These are phyloP conservation scores for Orchestes rusci DNA, from an alignment of 2,888 invertebrate genomes.

Conservation along the genomic window DNA sequence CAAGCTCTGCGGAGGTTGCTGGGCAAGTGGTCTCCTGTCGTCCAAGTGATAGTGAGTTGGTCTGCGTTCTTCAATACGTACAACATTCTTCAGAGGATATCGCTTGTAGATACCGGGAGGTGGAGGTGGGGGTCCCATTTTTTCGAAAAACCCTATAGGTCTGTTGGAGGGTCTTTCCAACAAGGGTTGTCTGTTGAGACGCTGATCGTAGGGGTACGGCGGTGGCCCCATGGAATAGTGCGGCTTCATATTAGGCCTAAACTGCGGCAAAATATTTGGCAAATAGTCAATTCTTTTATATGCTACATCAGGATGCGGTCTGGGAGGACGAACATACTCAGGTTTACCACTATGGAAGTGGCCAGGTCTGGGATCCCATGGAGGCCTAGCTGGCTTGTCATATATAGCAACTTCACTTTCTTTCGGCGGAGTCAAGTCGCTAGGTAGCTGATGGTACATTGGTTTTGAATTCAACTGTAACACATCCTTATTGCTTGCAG, in stretches of 20 bases:
- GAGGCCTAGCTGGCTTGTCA: slow-evolving; percentile 40
- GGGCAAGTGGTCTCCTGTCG: slow-evolving; percentile 16
- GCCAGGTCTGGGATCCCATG: slow-evolving; percentile 46
- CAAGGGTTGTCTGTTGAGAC: slow-evolving; percentile 40
- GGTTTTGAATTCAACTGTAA: slow-evolving; percentile 41
- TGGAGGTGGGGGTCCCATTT: slow-evolving; percentile 40
- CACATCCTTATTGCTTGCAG: slow-evolving; percentile 35
- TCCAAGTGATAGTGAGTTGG: slow-evolving; percentile 9
- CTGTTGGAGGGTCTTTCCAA: slow-evolving; percentile 43
- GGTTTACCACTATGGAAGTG: slow-evolving; percentile 43
- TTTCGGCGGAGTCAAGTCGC: slow-evolving; percentile 46
- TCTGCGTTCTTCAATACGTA: slow-evolving; percentile 11
- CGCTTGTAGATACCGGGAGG: slow-evolving; percentile 30
- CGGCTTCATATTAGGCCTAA: slow-evolving; percentile 59
- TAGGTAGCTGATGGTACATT: slow-evolving; percentile 44
- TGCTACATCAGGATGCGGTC: slow-evolving; percentile 38
- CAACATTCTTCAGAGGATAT: slow-evolving; percentile 13
- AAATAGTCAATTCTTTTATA: slow-evolving; percentile 44
- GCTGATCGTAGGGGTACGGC: slow-evolving; percentile 29
- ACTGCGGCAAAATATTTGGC: slow-evolving; percentile 66
- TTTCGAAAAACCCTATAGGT: slow-evolving; percentile 43
- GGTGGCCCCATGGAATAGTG: slow-evolving; percentile 22
- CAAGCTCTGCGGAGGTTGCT: slow-evolving; percentile 20
- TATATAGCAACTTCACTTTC: slow-evolving; percentile 32
- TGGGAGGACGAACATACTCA: slow-evolving; percentile 42